Evolutionary conservation across 2,888 invertebrate genomes (phyloP).

Genomic region (Pemphredon lugubris): DNA sequence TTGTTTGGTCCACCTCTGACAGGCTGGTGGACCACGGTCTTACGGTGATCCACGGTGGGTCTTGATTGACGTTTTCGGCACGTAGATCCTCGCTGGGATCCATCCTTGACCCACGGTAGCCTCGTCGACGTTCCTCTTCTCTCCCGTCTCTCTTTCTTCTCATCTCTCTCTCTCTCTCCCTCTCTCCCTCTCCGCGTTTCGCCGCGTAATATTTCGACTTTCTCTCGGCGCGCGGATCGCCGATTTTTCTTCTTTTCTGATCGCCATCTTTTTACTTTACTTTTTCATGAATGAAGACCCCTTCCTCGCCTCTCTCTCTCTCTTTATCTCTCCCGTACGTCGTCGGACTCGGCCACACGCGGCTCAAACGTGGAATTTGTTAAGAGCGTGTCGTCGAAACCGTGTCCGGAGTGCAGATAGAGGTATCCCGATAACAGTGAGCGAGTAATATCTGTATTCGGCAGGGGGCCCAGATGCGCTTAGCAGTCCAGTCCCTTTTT

Average conservation of each 20-base stretch:
- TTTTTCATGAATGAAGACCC: background rate
- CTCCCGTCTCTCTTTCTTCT: background rate
- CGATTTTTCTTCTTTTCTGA: too few relatives aligned
- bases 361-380: too few relatives aligned
- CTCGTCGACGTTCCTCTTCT: background rate
- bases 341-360: too few relatives aligned
- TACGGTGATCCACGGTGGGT: constrained; percentile 1
- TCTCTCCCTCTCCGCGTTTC: background rate
- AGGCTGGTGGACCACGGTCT: background rate
- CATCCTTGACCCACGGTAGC: background rate
- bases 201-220: too few relatives aligned
- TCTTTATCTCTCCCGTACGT: background rate
- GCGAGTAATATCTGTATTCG: too few relatives aligned
- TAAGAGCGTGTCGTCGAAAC: too few relatives aligned
- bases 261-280: too few relatives aligned
- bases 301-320: background rate
- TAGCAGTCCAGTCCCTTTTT: too few relatives aligned
- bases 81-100: constrained; percentile 4
- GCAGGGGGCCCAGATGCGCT: too few relatives aligned
- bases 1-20: constrained; percentile 5
- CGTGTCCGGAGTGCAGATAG: too few relatives aligned
- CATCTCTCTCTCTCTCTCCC: background rate
- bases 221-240: too few relatives aligned
- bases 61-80: constrained; percentile 31
- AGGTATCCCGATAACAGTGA: too few relatives aligned